Evolutionary conservation across 2,888 invertebrate genomes (phyloP), one percentile per base, ranked within the genome.

Genomic region (Biston betularia): DNA sequence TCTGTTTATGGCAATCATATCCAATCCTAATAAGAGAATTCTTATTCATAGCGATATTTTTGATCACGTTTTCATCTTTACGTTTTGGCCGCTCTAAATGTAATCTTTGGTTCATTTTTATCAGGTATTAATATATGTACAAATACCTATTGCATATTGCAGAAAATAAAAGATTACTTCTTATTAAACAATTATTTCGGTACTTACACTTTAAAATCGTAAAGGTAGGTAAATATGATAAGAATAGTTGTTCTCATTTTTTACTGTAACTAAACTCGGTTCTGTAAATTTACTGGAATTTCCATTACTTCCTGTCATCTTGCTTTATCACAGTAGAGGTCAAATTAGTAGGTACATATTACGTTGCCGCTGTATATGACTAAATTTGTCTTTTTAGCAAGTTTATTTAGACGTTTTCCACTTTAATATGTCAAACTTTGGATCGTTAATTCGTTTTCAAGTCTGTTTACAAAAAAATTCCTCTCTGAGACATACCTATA

Each of bases 1-100:
- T 82, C 91, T 89, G 78, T 82, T 79, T 90, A 92, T 79, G 91
- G 90, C 79, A 84, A 82, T 86, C 82, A 72, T 78, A 78, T 75
- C 70, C 73, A 70, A 73, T 72, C 69, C 72, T 78, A 73, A 78
- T 71, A 70, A 74, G 71, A 76, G 74, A 74, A 72, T 77, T 58
- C 72, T 85, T 88, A 85, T 83, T 88, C 87, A 87, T 81, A 79
- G 77, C 65, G 78, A 71, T 84, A 84, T 85, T 87, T 85, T 81
- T 76, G 79, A 74, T 69, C 61, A 62, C 53, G 53, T 68, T 70
- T 61, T 69, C 65, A 71, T 59, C 40, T 65, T 14, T 53, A 35
- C 40, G 38, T 5, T 34, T 6, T 50, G 34, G 12, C 11, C 12
- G 1, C 12, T 11, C 24, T 48, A 24, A 48, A 33, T 11, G 12